Base-by-base conservation (phyloP, 2,113 vertebrate genomes). In the Speoplatyrhinus poulsoni region DNA sequence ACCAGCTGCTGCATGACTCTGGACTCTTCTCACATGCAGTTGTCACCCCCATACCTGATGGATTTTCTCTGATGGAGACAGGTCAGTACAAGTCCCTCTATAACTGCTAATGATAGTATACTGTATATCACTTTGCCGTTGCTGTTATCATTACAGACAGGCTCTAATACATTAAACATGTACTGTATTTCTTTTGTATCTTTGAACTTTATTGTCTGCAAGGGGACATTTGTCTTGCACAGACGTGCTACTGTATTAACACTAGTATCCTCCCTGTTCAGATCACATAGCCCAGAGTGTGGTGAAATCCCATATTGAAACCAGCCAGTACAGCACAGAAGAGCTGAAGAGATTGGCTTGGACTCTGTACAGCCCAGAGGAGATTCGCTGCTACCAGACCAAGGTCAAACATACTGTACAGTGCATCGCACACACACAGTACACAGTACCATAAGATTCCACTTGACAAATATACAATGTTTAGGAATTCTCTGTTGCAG, bases 221-320 rank as follows among this genome's bases (percentile, higher is more conserved):
- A 26, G 26, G 26, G 26, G 26, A 26, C 26, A 26, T 26, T 26
- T 26, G 26, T 26, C 26, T 26, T 2, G 26, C n/a, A n/a, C 6
- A 54, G 53, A n/a, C 4, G 26, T 10, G 8, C 12, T 12, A 58
- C 12, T 12, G n/a, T 36, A 41, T n/a, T 36, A 3, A 57, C 4
- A 57, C 8, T 60, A 47, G 59, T 1, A n/a, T 19, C 76, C 57
- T 1, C 50, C 26, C 62, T 15, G n/a, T 67, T 41, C 84, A 97
- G 96, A 97, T 64, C 91, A 83, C 1, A 88, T 96, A 26, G 91
- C 92, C 9, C 95, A 96, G 89, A 96, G 92, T 13, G 93, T 97
- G 87, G 87, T 96, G 66, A 95, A 95, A 84, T 96, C 95, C 0
- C 95, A 97, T 67, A 82, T 94, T 46, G 96, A 96, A 87, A 97